Conservation (phyloP, 2,113 vertebrate genomes). For the Cettia cetti region DNA sequence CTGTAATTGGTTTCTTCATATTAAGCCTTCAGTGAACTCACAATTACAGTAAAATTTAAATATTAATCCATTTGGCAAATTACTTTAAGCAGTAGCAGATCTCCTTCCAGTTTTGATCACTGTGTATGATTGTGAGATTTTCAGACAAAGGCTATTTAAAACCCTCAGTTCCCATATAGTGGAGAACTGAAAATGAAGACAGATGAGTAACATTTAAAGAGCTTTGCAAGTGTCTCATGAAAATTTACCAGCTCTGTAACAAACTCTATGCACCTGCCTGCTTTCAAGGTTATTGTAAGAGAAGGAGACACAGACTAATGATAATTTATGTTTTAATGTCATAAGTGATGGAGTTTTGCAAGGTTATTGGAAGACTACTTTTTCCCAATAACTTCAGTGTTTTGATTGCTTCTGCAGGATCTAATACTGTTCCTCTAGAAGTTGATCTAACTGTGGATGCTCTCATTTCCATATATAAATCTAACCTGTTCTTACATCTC, state of each 20-base stretch:
- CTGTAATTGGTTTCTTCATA: slow-evolving; percentile 63
- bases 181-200: slow-evolving; percentile 66
- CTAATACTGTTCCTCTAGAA: not conserved
- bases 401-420: not conserved
- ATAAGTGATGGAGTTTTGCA: not conserved
- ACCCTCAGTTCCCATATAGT: slow-evolving; percentile 39
- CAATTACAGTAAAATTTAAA: slow-evolving; percentile 63
- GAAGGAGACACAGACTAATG: not conserved
- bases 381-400: not conserved
- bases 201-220: slow-evolving; percentile 60
- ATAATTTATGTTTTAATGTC: slow-evolving; percentile 4
- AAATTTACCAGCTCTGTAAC: not conserved
- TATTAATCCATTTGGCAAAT: slow-evolving; percentile 61
- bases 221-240: not conserved
- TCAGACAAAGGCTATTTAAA: slow-evolving; percentile 63
- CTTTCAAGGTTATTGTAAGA: not conserved
- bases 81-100: slow-evolving; percentile 40
- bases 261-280: not conserved
- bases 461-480: not conserved
- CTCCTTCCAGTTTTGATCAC: slow-evolving; percentile 60
- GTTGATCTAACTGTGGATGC: not conserved
- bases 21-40: slow-evolving; percentile 45
- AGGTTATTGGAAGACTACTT: not conserved
- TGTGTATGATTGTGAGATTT: slow-evolving; percentile 42
- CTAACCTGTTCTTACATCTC: not conserved